Evolutionary conservation across 2,888 invertebrate species (phyloP).

Genomic region (Hyposoter dolosus): DNA sequence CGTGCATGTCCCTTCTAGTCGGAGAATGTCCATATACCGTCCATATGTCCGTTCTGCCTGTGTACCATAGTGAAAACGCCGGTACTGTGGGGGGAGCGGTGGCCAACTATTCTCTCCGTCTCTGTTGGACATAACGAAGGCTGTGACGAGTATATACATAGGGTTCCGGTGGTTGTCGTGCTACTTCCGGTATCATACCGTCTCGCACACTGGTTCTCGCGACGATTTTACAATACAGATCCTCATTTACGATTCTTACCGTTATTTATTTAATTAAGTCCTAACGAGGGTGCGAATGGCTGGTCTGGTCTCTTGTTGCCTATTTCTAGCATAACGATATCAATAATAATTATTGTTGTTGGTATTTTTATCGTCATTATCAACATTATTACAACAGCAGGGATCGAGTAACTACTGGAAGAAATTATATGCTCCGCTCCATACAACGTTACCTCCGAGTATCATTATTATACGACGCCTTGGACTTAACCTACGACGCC

Average conservation of each 20-base stretch:
- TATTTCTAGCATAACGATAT: neutral
- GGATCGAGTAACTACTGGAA: constrained; percentile 9
- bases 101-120: constrained; percentile 11
- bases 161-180: constrained; percentile 77
- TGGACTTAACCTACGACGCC: constrained; percentile 15
- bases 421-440: constrained; percentile 25
- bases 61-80: constrained; percentile 52
- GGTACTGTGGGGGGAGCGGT: constrained; percentile 25
- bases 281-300: constrained; percentile 3
- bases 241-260: constrained; percentile 24
- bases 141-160: constrained; percentile 72
- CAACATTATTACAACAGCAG: neutral
- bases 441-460: constrained; percentile 1
- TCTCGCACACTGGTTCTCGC: constrained; percentile 32
- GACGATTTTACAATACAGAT: neutral
- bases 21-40: neutral
- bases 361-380: neutral
- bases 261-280: constrained; percentile 63
- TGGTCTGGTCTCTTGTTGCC: neutral
- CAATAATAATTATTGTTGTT: neutral
- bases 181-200: constrained; percentile 74
- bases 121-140: constrained; percentile 43
- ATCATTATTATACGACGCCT: constrained; percentile 35
- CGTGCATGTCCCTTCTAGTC: too few species aligned
- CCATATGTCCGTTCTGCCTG: constrained; percentile 34